Percentiles rank a stretch among this genome's conserved stretches.
Conservation (phyloP, 2,888 invertebrate species). For the Eupsilia transversa region DNA sequence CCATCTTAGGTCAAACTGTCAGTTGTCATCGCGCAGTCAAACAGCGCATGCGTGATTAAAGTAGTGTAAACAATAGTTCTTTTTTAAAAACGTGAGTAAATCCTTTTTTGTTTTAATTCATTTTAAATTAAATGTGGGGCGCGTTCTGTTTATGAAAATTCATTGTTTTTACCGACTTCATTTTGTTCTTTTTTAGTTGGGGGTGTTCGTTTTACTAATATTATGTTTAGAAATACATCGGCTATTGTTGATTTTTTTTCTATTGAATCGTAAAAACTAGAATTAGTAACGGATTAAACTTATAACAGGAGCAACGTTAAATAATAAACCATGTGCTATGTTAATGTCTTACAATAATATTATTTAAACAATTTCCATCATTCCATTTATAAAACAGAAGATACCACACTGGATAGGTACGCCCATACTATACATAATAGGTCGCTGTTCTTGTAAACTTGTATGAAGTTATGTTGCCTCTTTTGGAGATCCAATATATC, state of each 20-base stretch:
- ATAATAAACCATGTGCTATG: not conserved
- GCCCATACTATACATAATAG: too few relatives aligned
- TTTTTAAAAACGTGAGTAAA: slow-evolving; percentile 54
- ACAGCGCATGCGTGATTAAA: slow-evolving; percentile 61
- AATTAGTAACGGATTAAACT: not conserved
- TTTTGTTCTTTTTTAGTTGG: not conserved
- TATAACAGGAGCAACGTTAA: not conserved
- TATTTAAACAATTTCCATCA: not conserved
- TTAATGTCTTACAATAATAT: not conserved
- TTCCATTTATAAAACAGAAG: not conserved
- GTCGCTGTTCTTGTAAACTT: too few relatives aligned
- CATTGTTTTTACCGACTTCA: too few relatives aligned
- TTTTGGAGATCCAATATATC: too few relatives aligned
- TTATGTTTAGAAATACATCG: not conserved
- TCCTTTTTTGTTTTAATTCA: not conserved
- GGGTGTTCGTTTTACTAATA: not conserved
- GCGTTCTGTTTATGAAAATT: not conserved
- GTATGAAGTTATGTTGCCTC: too few relatives aligned
- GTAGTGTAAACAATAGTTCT: slow-evolving; percentile 39
- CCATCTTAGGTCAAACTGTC: slow-evolving; percentile 63
- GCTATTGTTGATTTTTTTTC: not conserved
- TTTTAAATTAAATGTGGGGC: not conserved
- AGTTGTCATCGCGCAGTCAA: slow-evolving; percentile 61
- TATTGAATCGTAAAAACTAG: not conserved
- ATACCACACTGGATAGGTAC: not conserved